Evolutionary conservation across 2,113 vertebrate species (phyloP), one percentile per base, ranked within the genome.

Genomic region (Aramus guarauna): DNA sequence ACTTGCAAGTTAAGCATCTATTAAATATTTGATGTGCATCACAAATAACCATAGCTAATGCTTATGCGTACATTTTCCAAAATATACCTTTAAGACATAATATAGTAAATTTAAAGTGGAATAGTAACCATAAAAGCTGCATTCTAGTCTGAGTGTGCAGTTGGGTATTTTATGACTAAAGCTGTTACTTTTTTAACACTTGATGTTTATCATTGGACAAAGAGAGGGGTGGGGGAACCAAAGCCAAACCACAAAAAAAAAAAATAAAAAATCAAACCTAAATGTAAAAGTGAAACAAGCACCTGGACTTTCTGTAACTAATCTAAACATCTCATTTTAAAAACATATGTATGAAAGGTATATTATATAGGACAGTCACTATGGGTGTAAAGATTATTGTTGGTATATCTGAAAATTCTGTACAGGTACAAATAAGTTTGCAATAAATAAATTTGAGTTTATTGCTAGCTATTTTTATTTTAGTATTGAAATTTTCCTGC

Each of bases 11-110:
- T 75, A 79, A 90, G 32, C 58, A 85, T 41, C 66, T 92, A 14
- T 88, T 94, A 82, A 75, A 73, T 93, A 92, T 92, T 92, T 96
- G 32, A 93, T 72, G 66, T 41, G 26, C 64, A 63, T 81, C 56
- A 43, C 71, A 93, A 90, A 90, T 59, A 90, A 60, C 34, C 36
- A 60, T 9, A 59, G 56, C 17, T 74, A 69, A 47, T 88, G 75
- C 48, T 88, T 60, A 76, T 60, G 30, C 71, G 68, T 69, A 56
- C 16, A 24, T 68, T 94, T 85, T 88, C 85, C 30, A 78, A 90
- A 82, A 85, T 29, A 67, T 45, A 58, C 36, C 30, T 92, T 47
- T 78, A 88, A 93, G 66, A 59, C 29, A 63, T 7, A 43, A 52
- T 55, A 50, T 5, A 90, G 45, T 91, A 93, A 89, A 74, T 81